phyloP scores from a whole-genome alignment of 2,113 vertebrate species.

The Dipodomys spectabilis region DNA sequence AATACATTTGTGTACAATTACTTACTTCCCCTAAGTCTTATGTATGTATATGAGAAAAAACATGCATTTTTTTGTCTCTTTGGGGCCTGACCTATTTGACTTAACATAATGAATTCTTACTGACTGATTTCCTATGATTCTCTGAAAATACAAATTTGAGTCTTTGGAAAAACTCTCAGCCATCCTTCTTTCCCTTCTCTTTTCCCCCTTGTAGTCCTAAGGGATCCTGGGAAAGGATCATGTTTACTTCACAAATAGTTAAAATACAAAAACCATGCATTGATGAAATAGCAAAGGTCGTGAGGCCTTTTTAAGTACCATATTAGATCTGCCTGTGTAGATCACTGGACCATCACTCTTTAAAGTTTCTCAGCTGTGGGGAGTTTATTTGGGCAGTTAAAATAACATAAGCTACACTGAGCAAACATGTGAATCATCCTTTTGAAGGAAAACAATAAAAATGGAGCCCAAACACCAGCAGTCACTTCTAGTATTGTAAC shows the following conservation, averaged over 20 bases:
- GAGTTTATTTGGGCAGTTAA: not conserved
- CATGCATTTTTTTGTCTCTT: no score
- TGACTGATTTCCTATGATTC: constrained; percentile 14
- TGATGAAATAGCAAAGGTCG: not conserved
- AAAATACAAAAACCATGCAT: not conserved
- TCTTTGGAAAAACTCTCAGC: constrained; percentile 3
- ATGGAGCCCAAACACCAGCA: not conserved
- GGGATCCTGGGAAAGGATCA: not conserved
- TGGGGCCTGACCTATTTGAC: no score
- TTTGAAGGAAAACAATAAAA: constrained; percentile 26
- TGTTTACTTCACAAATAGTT: not conserved
- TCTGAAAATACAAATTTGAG: constrained; percentile 35
- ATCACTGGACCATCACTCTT: not conserved
- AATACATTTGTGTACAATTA: no score
- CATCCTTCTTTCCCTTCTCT: not conserved
- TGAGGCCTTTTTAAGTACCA: not conserved
- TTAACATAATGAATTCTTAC: not conserved
- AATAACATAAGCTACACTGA: not conserved
- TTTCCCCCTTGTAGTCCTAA: not conserved
- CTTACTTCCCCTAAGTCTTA: no score
- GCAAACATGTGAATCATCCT: constrained; percentile 9
- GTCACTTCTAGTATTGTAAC: not conserved
- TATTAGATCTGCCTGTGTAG: not conserved
- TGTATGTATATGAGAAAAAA: no score
- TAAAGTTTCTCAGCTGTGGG: not conserved